These are phyloP conservation scores for Platysteira castanea DNA, from an alignment of 2,113 vertebrate genomes.

Conservation along the genomic window DNA sequence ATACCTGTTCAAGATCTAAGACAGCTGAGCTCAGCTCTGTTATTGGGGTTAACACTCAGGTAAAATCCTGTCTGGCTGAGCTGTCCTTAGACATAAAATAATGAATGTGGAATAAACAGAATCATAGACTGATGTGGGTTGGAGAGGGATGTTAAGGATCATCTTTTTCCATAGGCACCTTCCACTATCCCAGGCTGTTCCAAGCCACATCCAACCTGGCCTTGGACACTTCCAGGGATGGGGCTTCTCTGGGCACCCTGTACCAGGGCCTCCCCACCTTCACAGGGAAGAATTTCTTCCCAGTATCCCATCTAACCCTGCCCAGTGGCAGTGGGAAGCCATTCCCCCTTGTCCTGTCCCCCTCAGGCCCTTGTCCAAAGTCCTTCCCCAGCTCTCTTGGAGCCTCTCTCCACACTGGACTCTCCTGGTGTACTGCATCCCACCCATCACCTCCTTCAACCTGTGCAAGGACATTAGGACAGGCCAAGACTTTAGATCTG, in stretches of 20 bases:
- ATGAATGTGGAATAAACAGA: background rate
- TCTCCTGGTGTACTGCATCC: no score
- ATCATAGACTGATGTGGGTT: background rate
- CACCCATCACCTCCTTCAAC: background rate
- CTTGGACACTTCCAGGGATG: background rate
- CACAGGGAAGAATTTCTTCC: background rate
- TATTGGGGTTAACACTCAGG: background rate
- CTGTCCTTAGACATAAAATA: background rate
- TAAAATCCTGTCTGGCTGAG: background rate
- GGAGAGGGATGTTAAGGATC: background rate
- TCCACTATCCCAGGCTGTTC: rapidly evolving
- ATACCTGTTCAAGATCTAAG: background rate
- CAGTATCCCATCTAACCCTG: background rate
- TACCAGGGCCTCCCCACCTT: background rate
- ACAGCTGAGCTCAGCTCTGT: background rate
- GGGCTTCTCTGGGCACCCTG: background rate
- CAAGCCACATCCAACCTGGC: background rate
- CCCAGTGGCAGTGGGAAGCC: background rate
- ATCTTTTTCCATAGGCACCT: background rate
- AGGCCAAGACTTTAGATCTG: slow-evolving; percentile 21
- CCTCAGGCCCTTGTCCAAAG: background rate
- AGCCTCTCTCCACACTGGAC: background rate
- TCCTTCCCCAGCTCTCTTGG: background rate
- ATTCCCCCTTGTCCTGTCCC: background rate
- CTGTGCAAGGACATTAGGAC: background rate